Conservation (phyloP, 2,797 vertebrate species). For the Pyrocephalus nanus region DNA sequence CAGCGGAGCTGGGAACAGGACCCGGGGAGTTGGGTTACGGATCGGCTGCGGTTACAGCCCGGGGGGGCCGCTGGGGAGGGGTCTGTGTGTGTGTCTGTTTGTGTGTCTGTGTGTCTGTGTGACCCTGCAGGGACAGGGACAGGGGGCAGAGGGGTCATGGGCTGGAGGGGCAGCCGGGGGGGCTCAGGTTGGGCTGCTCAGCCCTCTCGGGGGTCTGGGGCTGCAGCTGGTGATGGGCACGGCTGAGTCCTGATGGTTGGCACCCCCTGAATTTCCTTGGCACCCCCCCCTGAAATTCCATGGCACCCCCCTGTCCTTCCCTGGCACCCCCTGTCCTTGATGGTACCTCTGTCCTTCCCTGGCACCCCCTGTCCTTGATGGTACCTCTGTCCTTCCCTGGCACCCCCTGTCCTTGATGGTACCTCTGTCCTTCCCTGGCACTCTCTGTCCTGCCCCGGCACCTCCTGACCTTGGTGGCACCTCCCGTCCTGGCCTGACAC, state of each 20-base stretch:
- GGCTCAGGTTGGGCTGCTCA: background rate
- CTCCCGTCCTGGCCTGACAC: background rate
- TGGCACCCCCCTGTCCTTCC: background rate
- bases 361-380: background rate
- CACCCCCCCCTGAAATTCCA: background rate
- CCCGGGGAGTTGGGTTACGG: conserved; percentile 57
- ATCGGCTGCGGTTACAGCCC: conserved; percentile 25
- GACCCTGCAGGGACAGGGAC: background rate
- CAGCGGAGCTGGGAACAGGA: background rate
- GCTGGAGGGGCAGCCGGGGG: background rate
- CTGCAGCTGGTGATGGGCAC: background rate
- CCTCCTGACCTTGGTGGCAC: background rate
- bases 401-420: background rate
- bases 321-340: too few species aligned
- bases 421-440: background rate
- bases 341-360: background rate
- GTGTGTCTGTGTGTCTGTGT: too few species aligned
- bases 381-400: background rate
- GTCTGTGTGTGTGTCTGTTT: background rate
- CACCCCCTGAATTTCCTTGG: background rate
- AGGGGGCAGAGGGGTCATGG: background rate
- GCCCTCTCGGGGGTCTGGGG: accelerated
- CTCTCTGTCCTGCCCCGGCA: too few species aligned
- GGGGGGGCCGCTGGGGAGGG: background rate
- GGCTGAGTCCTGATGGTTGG: background rate